These are phyloP conservation scores for Callospermophilus lateralis DNA, from an alignment of 2,113 vertebrate genomes.

Conservation along the genomic window DNA sequence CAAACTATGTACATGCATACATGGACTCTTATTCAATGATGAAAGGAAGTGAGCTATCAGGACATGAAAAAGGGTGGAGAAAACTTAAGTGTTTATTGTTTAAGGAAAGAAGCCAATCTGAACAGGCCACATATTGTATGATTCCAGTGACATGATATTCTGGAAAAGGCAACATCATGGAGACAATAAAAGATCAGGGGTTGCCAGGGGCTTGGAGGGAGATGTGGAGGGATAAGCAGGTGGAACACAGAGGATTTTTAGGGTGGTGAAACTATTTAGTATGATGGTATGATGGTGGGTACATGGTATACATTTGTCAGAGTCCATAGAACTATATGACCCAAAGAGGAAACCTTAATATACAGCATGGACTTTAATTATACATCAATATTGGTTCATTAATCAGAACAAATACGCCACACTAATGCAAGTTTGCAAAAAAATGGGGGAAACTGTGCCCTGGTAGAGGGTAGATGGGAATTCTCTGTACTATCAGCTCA, in stretches of 20 bases:
- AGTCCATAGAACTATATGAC: background rate
- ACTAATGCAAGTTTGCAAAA: background rate
- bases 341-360: background rate
- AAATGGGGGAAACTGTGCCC: background rate
- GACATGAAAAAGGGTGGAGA: background rate
- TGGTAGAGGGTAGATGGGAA: background rate
- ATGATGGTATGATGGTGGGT: background rate
- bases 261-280: background rate
- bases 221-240: background rate
- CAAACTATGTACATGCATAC: background rate
- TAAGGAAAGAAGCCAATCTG: background rate
- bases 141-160: background rate
- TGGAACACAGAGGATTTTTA: background rate
- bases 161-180: background rate
- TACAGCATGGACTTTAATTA: background rate
- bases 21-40: background rate
- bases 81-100: background rate
- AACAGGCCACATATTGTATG: background rate
- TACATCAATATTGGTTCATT: background rate
- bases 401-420: background rate
- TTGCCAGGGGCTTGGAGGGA: background rate
- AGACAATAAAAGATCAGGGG: background rate
- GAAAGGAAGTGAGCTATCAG: background rate
- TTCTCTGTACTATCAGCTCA: conserved; percentile 64
- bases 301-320: background rate